These are phyloP conservation scores for Trichopoda pennipes DNA, from an alignment of 2,888 invertebrate species.

Conservation along the genomic window DNA sequence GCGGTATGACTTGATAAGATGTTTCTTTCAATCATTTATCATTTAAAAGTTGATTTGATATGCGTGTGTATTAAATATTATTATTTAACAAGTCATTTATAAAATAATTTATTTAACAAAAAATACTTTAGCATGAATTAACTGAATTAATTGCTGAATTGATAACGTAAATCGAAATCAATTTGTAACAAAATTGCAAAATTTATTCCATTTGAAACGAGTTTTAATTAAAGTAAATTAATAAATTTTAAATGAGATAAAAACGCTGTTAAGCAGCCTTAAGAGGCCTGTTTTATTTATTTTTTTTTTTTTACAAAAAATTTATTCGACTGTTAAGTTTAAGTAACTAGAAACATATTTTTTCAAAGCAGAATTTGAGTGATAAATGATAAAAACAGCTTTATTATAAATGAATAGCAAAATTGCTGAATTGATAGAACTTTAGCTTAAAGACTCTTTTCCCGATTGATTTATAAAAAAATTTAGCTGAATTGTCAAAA, in stretches of 20 bases:
- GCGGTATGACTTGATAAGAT: slow-evolving; percentile 44
- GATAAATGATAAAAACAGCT: too few relatives aligned
- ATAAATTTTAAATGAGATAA: slow-evolving; percentile 5
- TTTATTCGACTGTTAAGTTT: too few relatives aligned
- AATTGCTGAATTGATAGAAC: too few relatives aligned
- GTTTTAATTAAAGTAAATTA: slow-evolving; percentile 14
- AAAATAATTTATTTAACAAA: slow-evolving; percentile 32
- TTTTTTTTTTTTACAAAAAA: too few relatives aligned
- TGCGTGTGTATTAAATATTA: slow-evolving; percentile 38
- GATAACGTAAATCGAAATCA: slow-evolving; percentile 29
- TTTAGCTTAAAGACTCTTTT: too few relatives aligned
- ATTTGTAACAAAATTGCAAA: slow-evolving; percentile 28
- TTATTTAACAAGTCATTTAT: slow-evolving; percentile 56
- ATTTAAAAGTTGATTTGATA: slow-evolving; percentile 1
- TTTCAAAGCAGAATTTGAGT: too few relatives aligned
- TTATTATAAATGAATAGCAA: too few relatives aligned
- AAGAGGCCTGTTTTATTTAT: too few relatives aligned
- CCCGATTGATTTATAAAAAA: too few relatives aligned
- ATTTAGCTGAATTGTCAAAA: too few relatives aligned
- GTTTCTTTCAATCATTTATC: slow-evolving; percentile 53
- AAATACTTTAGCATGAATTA: slow-evolving; percentile 9
- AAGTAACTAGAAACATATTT: too few relatives aligned
- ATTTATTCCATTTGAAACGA: slow-evolving; percentile 37
- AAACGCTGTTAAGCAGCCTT: too few relatives aligned
- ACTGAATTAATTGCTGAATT: slow-evolving; percentile 50